A percentile compares a stretch with the other conserved stretches of the same genome.
These are phyloP conservation scores for Caenorhabditis japonica DNA, from an alignment of 2,888 invertebrate species.

Conservation along the genomic window DNA sequence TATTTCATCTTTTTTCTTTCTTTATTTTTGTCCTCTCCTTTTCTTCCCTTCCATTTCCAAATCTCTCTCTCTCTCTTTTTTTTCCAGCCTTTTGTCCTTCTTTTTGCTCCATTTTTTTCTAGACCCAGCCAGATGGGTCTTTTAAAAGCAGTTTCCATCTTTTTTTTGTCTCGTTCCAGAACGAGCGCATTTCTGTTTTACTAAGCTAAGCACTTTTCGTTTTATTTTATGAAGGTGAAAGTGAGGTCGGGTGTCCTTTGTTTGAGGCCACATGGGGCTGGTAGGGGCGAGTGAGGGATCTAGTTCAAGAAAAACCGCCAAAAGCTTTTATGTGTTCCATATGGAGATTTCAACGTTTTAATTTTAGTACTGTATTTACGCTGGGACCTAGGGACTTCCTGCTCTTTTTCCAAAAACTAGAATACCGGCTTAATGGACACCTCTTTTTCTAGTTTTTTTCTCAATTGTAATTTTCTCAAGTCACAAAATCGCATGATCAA, in stretches of 20 bases:
- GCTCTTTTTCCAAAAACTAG: too few species aligned
- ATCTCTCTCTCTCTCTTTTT: conserved; percentile 17
- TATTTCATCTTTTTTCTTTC: conserved; percentile 11
- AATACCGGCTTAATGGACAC: too few species aligned
- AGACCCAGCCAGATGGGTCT: neutral
- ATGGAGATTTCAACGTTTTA: too few species aligned
- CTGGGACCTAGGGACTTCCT: too few species aligned
- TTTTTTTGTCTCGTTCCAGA: neutral
- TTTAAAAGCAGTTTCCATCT: neutral
- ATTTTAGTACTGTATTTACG: too few species aligned
- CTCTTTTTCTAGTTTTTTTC: too few species aligned
- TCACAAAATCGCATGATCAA: too few species aligned
- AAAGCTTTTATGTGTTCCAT: conserved; percentile 21
- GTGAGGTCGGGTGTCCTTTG: conserved; percentile 37
- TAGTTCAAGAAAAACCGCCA: conserved; percentile 6
- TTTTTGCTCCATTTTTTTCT: neutral
- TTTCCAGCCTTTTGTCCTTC: neutral
- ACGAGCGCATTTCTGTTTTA: conserved; percentile 6
- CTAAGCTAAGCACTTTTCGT: too few species aligned
- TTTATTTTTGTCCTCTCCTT: conserved; percentile 6
- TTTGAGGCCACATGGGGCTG: conserved; percentile 7
- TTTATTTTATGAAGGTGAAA: too few species aligned
- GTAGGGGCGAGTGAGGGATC: too few species aligned
- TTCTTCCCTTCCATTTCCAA: conserved; percentile 8
- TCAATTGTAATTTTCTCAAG: too few species aligned